Evolutionary conservation across 2,888 invertebrate species (phyloP), one percentile per base, ranked within the genome.

Genomic region (Ormyrus rosae): DNA sequence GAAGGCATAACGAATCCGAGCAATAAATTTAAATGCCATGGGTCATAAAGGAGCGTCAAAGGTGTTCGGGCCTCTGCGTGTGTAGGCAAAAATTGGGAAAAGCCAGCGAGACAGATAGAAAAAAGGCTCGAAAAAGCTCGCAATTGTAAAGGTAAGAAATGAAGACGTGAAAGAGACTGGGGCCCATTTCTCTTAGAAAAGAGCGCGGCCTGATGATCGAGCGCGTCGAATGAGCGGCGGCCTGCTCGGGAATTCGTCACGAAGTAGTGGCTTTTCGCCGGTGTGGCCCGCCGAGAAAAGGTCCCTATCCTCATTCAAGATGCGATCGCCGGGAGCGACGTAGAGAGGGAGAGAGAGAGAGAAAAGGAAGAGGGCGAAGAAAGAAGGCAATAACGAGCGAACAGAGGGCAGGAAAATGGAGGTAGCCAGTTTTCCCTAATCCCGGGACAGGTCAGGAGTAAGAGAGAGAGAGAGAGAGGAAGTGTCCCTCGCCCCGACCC

Each of bases 161-260:
- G 50, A 80, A 83, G 82, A 82, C 78, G 69, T 82, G 70, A 76
- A 70, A 72, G 34, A 34, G 34, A 34, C 34, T 1, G 67, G 77
- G 55, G 61, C 60, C 13, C 55, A 55, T 61, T 73, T 63, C 10
- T 34, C 34, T 34, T 34, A 34, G 34, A 34, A 34, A 34, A 60
- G 48, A 60, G 61, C 61, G 56, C 60, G 51, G 48, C 55, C 63
- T 19, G 85, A 87, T 88, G 86, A 89, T 88, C 87, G 84, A 85
- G 82, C 86, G 85, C 82, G 83, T 86, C 88, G 78, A 88, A 88
- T 87, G 80, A 81, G 61, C 61, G 70, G 80, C 7, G 34, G 34
- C 7, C 6, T 46, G 60, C 50, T 86, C 67, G 83, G 78, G 78
- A 83, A 89, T 89, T 89, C 87, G 89, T 89, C 87, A 89, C 88